phyloP scores from a whole-genome alignment of 2,888 invertebrate species.

The Dicranocentrus wangi region DNA sequence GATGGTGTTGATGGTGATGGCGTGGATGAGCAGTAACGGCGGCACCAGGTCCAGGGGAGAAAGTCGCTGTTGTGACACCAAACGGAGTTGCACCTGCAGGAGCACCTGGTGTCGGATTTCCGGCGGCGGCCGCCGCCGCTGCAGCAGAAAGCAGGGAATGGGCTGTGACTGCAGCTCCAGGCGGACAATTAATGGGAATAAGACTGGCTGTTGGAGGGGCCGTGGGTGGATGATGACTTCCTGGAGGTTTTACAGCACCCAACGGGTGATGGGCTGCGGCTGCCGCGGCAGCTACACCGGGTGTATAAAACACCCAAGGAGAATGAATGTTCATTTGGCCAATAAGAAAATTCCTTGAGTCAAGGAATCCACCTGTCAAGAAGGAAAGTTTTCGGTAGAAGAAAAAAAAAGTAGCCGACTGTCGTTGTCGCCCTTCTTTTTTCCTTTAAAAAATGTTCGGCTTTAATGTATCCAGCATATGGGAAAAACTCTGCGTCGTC shows the following conservation, averaged over 20 bases:
- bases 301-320: constrained; percentile 72
- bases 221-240: constrained; percentile 3
- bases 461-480: not conserved
- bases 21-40: constrained; percentile 49
- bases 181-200: constrained; percentile 70
- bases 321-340: constrained; percentile 69
- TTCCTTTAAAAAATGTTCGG: not conserved
- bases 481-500: not conserved
- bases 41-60: constrained; percentile 39
- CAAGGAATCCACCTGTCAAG: too few species aligned
- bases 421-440: not conserved
- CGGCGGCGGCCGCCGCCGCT: constrained; percentile 49
- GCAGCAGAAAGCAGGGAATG: constrained; percentile 60
- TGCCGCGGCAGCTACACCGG: constrained; percentile 64
- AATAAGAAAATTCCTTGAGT: not conserved
- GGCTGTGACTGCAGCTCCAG: constrained; percentile 57
- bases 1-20: constrained; percentile 37
- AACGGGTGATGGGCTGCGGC: constrained; percentile 55
- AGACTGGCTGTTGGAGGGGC: constrained; percentile 52
- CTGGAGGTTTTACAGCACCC: constrained; percentile 35
- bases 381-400: not conserved
- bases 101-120: constrained; percentile 18
- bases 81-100: constrained; percentile 45
- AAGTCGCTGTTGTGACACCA: constrained; percentile 51
- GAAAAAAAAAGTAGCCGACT: not conserved